Base-by-base conservation (phyloP, 2,888 invertebrate genomes). In the Halictus ligatus region DNA sequence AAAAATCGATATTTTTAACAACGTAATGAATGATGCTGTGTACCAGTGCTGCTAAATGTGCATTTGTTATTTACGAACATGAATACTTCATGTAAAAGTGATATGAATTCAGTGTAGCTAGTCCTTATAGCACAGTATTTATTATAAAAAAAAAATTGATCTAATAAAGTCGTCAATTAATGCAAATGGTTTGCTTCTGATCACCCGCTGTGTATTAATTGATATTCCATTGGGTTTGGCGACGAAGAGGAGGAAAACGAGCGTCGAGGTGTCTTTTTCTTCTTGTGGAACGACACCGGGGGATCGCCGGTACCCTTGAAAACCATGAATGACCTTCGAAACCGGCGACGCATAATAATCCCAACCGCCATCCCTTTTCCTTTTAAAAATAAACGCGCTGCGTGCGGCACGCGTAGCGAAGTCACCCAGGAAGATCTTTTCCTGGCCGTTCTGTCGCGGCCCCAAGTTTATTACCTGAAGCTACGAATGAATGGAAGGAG, bases 401-500 rank as follows among this genome's bases (percentile, higher is more conserved):
- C 43, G 80, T 76, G 67, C 77, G 21, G 69, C 29, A 43, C 81
- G 67, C 78, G 43, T 64, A 40, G 85, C 80, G 75, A 90, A 87
- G 85, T 88, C 83, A 88, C 69, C 89, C 80, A 88, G 84, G 81
- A 85, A 85, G 87, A 90, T 90, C 90, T 84, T 84, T 83, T 83
- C 85, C 84, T 83, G 85, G 10, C 75, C 80, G 69, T 78, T 89
- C 85, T 85, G 80, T 80, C 88, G 64, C 64, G 64, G 64, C 86
- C 73, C 83, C 83, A 81, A 80, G 92, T 93, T 93, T 93, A 93
- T 93, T 92, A 91, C 83, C 86, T 90, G 89, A 87, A 85, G 89
- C 88, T 88, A 90, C 91, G 90, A 92, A 90, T 92, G 92, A 92
- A 93, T 92, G 92, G 91, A 92, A 91, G 89, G 88, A 89, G 90